Conservation (phyloP, 2,888 invertebrate genomes). For the Hirtodrosophila cameraria region DNA sequence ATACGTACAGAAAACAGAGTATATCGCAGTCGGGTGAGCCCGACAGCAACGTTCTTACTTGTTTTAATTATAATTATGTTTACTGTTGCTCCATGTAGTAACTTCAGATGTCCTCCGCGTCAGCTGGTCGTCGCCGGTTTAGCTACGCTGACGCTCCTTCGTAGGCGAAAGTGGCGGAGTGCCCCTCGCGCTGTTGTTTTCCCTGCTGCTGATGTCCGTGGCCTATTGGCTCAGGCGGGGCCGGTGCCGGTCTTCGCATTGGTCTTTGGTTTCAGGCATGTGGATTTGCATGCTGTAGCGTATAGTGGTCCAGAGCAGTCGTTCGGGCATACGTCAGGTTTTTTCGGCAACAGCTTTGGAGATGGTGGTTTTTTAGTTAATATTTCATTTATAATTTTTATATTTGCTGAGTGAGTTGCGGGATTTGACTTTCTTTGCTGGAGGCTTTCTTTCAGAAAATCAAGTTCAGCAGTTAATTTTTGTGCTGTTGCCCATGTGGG, state of each 20-base stretch:
- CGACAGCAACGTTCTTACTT: too few species aligned
- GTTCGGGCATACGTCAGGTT: conserved; percentile 2
- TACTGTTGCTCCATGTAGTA: not conserved
- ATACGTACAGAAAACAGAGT: too few species aligned
- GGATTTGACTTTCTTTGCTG: conserved; percentile 7
- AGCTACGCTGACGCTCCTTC: conserved; percentile 8
- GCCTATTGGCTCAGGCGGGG: conserved; percentile 2
- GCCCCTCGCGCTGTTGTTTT: conserved; percentile 13
- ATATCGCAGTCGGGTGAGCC: too few species aligned
- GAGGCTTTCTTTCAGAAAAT: conserved; percentile 8
- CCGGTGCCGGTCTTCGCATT: not conserved
- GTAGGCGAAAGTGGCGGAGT: conserved; percentile 5
- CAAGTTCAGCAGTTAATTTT: conserved; percentile 6
- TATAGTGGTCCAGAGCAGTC: conserved; percentile 15
- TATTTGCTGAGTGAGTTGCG: conserved; percentile 11
- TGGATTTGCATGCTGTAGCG: too few species aligned
- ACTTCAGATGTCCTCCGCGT: conserved; percentile 2
- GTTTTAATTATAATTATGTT: not conserved
- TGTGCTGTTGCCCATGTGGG: conserved; percentile 8
- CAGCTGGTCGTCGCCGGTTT: conserved; percentile 12
- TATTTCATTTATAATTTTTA: conserved; percentile 4
- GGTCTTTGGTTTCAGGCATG: too few species aligned
- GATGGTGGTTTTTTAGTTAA: conserved; percentile 1
- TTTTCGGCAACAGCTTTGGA: conserved; percentile 12
- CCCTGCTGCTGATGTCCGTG: conserved; percentile 2